Conservation (phyloP, 92 coral and sea anemone genomes). For the Scolanthus callimorphus region DNA sequence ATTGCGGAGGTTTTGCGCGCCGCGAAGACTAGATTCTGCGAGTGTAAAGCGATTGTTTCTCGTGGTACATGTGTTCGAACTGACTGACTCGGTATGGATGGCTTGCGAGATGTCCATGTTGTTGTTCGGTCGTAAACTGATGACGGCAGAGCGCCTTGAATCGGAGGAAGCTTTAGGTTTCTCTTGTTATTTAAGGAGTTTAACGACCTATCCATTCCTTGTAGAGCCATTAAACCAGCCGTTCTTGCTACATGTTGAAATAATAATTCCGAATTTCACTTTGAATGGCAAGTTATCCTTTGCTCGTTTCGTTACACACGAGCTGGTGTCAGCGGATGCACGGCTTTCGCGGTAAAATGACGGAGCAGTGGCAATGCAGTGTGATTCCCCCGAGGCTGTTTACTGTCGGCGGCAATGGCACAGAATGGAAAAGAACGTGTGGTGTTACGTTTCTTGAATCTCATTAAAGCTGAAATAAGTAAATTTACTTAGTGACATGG, state of each 20-base stretch:
- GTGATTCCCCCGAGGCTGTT: no score
- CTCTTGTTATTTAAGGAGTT: constrained; percentile 54
- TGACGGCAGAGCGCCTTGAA: constrained; percentile 67
- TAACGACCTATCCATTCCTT: constrained; percentile 33
- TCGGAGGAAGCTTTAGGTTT: constrained; percentile 83
- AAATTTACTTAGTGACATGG: no score
- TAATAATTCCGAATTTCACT: neutral
- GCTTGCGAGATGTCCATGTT: constrained; percentile 19
- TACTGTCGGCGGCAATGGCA: no score
- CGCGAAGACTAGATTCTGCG: constrained; percentile 28
- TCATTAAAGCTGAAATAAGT: no score
- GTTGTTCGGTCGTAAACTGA: constrained; percentile 42
- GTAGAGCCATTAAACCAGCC: constrained; percentile 14
- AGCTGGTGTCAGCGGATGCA: no score
- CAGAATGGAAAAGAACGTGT: no score
- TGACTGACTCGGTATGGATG: neutral
- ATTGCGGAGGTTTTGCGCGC: constrained; percentile 8
- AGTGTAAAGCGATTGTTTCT: constrained; percentile 29
- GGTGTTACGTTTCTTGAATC: no score
- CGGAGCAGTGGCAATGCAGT: no score
- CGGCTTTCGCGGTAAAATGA: no score
- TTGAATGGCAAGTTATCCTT: no score
- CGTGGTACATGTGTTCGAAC: constrained; percentile 21
- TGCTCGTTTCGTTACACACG: no score
- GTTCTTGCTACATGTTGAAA: neutral